A percentile compares a stretch with the other conserved stretches of the same genome.
phyloP scores from a whole-genome alignment of 2,113 vertebrate genomes.

The Progne subis region DNA sequence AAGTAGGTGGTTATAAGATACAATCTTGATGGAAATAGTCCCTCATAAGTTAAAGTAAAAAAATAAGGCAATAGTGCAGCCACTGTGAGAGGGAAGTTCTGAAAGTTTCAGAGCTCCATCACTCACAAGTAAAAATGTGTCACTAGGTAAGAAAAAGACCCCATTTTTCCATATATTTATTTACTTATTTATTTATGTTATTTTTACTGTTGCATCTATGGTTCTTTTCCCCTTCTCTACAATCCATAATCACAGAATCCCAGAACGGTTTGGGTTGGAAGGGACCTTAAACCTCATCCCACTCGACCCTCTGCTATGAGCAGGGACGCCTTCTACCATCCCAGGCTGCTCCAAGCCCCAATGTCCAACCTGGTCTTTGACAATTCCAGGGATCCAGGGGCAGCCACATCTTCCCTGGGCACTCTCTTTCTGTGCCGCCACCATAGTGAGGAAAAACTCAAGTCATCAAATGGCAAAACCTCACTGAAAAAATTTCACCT shows the following conservation, averaged over 20 bases:
- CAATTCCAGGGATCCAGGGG: not conserved
- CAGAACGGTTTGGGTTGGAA: not conserved
- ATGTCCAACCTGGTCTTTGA: rapidly evolving
- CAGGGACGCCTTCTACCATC: not conserved
- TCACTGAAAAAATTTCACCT: not conserved
- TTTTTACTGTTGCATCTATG: not conserved
- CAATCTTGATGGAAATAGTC: not conserved
- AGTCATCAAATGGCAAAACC: not conserved
- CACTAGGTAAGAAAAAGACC: not conserved
- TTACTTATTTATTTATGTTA: too few species aligned
- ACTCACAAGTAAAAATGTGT: not conserved
- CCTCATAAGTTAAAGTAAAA: not conserved
- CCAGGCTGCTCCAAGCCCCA: not conserved
- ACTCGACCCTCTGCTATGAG: rapidly evolving
- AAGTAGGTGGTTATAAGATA: not conserved
- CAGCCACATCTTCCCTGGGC: not conserved
- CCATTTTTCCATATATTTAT: not conserved
- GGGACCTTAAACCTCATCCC: rapidly evolving
- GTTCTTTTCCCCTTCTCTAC: not conserved
- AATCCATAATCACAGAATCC: not conserved
- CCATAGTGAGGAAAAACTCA: not conserved
- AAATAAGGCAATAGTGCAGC: not conserved
- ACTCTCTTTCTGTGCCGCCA: not conserved
- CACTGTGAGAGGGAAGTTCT: not conserved
- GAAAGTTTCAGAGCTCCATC: not conserved